phyloP scores from a whole-genome alignment of 2,797 vertebrate species.

The Sebastes wilsoni region DNA sequence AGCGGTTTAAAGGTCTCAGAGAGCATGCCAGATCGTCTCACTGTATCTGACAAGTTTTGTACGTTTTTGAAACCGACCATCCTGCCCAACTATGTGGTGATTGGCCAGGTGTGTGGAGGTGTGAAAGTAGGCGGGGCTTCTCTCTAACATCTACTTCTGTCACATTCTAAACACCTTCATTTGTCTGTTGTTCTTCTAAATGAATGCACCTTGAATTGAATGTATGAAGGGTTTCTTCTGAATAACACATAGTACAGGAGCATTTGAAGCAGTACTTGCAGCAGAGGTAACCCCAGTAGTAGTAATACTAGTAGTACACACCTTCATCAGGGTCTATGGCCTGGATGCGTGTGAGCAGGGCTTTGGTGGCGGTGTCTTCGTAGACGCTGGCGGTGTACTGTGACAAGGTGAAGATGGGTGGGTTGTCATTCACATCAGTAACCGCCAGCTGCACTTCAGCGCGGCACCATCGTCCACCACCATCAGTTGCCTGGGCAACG shows the following conservation, averaged over 20 bases:
- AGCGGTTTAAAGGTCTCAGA: neutral
- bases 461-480: conserved; percentile 91
- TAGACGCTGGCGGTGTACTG: conserved; percentile 90
- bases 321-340: conserved; percentile 94
- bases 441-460: conserved; percentile 86
- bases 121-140: neutral
- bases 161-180: neutral
- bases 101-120: neutral
- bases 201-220: neutral
- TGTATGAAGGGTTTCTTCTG: neutral
- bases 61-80: neutral
- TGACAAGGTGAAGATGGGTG: conserved; percentile 88
- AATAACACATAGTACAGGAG: neutral
- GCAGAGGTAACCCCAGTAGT: neutral
- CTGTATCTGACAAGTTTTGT: neutral
- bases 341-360: conserved; percentile 93
- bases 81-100: neutral
- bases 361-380: conserved; percentile 92
- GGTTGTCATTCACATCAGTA: conserved; percentile 96
- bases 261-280: neutral
- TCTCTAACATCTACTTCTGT: neutral
- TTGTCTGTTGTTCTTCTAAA: neutral
- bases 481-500: conserved; percentile 89
- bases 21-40: neutral
- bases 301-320: conserved; percentile 40